Conservation (phyloP, 2,113 vertebrate genomes). For the Gila orcuttii region DNA sequence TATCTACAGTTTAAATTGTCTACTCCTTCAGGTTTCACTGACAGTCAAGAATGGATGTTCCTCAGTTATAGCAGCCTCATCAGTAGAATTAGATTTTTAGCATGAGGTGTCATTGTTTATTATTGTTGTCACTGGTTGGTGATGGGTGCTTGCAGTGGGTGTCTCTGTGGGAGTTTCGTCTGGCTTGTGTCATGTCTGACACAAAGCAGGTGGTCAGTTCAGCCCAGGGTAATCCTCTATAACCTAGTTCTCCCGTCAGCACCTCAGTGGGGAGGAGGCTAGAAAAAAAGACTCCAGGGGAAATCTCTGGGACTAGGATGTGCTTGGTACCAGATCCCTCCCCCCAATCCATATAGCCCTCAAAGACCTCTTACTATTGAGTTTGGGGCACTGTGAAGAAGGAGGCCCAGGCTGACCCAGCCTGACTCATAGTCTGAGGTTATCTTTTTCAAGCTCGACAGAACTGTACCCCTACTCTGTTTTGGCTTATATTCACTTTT, state of each 20-base stretch:
- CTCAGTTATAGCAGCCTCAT: not conserved
- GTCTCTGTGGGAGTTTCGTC: conserved; percentile 42
- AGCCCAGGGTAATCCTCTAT: conserved; percentile 71
- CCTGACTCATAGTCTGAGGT: conserved; percentile 49
- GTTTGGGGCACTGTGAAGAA: not conserved
- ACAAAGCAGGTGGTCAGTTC: conserved; percentile 74
- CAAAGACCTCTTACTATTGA: not conserved
- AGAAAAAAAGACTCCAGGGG: conserved; percentile 36
- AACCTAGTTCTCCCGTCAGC: conserved; percentile 67
- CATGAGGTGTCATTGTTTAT: not conserved
- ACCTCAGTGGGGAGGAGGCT: conserved; percentile 51
- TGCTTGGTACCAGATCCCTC: conserved; percentile 69
- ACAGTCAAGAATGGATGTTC: not conserved
- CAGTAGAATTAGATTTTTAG: conserved; percentile 45
- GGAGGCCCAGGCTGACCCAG: conserved; percentile 46
- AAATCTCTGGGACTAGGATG: conserved; percentile 75
- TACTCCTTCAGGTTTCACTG: not conserved
- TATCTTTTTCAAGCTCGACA: conserved; percentile 14
- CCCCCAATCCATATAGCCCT: conserved; percentile 44
- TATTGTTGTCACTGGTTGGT: conserved; percentile 36
- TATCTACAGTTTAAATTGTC: not conserved
- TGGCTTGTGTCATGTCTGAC: conserved; percentile 66
- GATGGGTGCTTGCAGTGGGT: conserved; percentile 10
- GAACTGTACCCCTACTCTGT: not conserved
- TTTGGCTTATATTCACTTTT: not conserved